Conservation (phyloP, 2,797 vertebrate species). For the Neostethus bicornis region DNA sequence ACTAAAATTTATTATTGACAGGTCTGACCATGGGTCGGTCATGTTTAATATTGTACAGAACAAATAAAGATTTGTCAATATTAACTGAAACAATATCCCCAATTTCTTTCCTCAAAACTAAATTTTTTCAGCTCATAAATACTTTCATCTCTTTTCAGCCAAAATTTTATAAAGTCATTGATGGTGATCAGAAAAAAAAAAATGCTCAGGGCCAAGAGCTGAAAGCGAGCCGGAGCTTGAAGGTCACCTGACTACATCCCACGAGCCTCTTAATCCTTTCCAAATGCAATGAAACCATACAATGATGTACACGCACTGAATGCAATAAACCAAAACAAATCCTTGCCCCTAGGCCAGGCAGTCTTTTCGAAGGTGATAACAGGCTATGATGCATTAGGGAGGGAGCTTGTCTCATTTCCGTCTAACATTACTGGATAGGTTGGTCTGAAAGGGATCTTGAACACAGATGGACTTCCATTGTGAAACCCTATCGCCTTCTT, state of each 20-base stretch:
- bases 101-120: no score
- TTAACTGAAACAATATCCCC: no score
- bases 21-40: no score
- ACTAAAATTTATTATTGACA: no score
- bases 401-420: slow-evolving; percentile 45
- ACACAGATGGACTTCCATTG: slow-evolving; percentile 74
- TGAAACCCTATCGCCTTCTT: slow-evolving; percentile 72
- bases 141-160: no score
- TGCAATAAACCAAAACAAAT: slow-evolving; percentile 55
- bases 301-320: slow-evolving; percentile 29
- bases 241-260: slow-evolving; percentile 54
- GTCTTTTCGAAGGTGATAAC: slow-evolving; percentile 59
- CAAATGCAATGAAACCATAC: slow-evolving; percentile 46
- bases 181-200: no score
- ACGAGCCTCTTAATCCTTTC: slow-evolving; percentile 45
- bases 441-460: slow-evolving; percentile 35
- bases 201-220: not conserved
- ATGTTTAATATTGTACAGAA: no score
- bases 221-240: slow-evolving; percentile 21
- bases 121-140: no score
- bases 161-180: no score
- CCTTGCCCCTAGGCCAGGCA: slow-evolving; percentile 27
- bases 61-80: no score
- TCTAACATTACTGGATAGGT: slow-evolving; percentile 46
- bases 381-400: slow-evolving; percentile 49